Conservation (phyloP, 2,113 vertebrate species). For the Rana temporaria region DNA sequence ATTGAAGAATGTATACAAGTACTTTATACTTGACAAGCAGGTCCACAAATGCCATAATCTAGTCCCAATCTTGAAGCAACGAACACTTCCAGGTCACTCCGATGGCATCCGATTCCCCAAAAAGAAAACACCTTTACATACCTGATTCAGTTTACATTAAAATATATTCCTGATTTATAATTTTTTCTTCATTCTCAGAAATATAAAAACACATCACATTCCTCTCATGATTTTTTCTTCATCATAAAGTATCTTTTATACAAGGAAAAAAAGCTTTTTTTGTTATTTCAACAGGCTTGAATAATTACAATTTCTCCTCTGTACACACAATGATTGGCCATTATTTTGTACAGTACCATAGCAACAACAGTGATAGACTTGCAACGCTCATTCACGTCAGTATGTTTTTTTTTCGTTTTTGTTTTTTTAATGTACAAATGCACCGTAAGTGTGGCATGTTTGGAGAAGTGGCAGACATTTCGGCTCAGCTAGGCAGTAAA, state of each 20-base stretch:
- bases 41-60: conserved; percentile 81
- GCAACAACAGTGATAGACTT: conserved; percentile 93
- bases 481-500: conserved; percentile 97
- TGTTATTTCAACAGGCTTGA: conserved; percentile 84
- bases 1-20: conserved; percentile 88
- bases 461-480: conserved; percentile 79
- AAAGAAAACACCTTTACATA: conserved; percentile 89
- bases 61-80: conserved; percentile 75
- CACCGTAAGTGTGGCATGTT: conserved; percentile 84
- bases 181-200: conserved; percentile 89
- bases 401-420: conserved; percentile 71
- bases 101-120: conserved; percentile 83
- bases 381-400: conserved; percentile 76
- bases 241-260: conserved; percentile 99
- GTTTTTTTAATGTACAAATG: conserved; percentile 75
- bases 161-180: conserved; percentile 90
- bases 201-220: conserved; percentile 98
- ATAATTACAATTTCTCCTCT: conserved; percentile 91
- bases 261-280: conserved; percentile 95
- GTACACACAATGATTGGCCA: conserved; percentile 89
- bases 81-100: conserved; percentile 84
- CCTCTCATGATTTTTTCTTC: conserved; percentile 91
- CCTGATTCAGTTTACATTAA: conserved; percentile 97
- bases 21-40: conserved; percentile 91
- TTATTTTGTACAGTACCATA: conserved; percentile 89